Percentiles rank a stretch among this genome's conserved stretches.
Conservation (phyloP, 2,888 invertebrate genomes). For the Cabera pusaria region DNA sequence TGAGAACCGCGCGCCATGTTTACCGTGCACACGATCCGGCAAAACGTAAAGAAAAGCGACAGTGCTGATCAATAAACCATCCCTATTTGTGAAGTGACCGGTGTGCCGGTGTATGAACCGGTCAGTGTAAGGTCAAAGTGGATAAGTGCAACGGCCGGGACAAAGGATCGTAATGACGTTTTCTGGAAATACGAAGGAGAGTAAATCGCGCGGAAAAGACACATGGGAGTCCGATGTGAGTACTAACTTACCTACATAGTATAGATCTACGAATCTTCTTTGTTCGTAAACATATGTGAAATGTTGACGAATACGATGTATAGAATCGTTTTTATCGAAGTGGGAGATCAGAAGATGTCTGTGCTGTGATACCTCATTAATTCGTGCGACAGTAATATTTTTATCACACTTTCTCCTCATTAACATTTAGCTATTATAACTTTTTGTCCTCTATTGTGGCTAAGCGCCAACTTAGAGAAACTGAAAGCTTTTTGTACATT, state of each 20-base stretch:
- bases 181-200: slow-evolving; percentile 77
- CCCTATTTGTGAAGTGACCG: slow-evolving; percentile 39
- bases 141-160: slow-evolving; percentile 58
- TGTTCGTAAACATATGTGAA: slow-evolving; percentile 3
- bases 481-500: slow-evolving; percentile 1
- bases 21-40: slow-evolving; percentile 51
- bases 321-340: slow-evolving; percentile 51
- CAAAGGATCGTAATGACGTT: slow-evolving; percentile 69
- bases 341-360: slow-evolving; percentile 43
- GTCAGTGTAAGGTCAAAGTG: slow-evolving; percentile 44
- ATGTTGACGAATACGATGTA: slow-evolving; percentile 22
- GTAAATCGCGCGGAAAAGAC: slow-evolving; percentile 70
- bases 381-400: slow-evolving; percentile 51
- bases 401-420: slow-evolving; percentile 56
- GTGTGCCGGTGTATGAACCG: slow-evolving; percentile 27
- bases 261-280: not conserved
- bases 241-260: not conserved
- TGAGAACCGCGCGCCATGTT: slow-evolving; percentile 50
- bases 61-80: slow-evolving; percentile 57
- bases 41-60: slow-evolving; percentile 68
- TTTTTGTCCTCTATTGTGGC: slow-evolving; percentile 29
- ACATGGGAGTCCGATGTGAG: slow-evolving; percentile 79
- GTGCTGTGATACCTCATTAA: slow-evolving; percentile 45
- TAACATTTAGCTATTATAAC: slow-evolving; percentile 23
- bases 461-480: slow-evolving; percentile 6